Conservation (phyloP, 2,797 vertebrate genomes). For the Semotilus atromaculatus region DNA sequence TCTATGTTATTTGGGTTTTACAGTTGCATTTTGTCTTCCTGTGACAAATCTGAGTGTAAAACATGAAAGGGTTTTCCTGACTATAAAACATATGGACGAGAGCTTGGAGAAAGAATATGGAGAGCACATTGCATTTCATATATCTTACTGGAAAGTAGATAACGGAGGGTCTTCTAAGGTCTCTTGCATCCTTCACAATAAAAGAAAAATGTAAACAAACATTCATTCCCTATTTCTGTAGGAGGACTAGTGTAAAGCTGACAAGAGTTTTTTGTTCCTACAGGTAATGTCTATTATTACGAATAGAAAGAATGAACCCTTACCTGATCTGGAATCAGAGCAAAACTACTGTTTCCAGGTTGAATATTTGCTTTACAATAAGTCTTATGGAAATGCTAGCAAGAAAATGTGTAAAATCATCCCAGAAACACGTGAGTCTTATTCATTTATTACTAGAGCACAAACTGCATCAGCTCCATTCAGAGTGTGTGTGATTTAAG, state of each 20-base stretch:
- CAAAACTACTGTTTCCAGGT: constrained; percentile 56
- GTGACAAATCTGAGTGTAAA: background rate
- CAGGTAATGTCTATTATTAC: background rate
- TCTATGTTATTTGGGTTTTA: background rate
- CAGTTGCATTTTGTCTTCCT: background rate
- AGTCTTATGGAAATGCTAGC: constrained; percentile 38
- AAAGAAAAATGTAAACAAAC: background rate
- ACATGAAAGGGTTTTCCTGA: background rate
- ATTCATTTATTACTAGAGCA: background rate
- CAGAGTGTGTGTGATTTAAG: background rate
- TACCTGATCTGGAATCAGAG: constrained; percentile 7
- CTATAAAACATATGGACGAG: constrained; percentile 8
- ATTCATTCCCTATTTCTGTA: background rate
- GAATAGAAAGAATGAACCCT: background rate
- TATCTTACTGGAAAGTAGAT: constrained; percentile 32
- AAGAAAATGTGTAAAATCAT: constrained; percentile 17
- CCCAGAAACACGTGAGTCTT: constrained; percentile 45
- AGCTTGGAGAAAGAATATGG: constrained; percentile 14
- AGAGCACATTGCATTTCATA: background rate
- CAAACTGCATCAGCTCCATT: background rate
- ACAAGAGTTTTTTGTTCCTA: background rate
- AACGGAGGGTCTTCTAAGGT: constrained; percentile 5
- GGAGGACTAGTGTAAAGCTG: background rate
- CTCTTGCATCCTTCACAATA: background rate
- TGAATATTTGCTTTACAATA: background rate